Evolutionary conservation across 2,797 vertebrate genomes (phyloP), one percentile per base, ranked within the genome.

Genomic region (Sparus aurata): DNA sequence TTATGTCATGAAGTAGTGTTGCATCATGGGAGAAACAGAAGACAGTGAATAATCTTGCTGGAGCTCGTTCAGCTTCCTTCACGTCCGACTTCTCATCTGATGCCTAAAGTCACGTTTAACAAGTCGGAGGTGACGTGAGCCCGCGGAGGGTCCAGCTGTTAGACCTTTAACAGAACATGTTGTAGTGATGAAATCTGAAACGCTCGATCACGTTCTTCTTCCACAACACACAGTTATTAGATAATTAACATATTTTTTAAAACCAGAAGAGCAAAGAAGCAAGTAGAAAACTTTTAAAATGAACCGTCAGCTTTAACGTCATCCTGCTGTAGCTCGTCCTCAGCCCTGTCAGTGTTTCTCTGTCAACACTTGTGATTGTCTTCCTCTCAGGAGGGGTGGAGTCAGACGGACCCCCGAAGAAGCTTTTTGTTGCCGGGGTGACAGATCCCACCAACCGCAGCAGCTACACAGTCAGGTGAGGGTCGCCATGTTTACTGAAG

Each of bases 351-450:
- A 53, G n/a, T 18, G 18, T 45, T 30, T 22, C 7, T 57, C 2
- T 27, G 22, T 46, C 12, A 22, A 49, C 12, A 49, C 20, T 8
- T 64, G 23, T 46, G 13, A 22, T 23, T 16, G 55, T 18, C 53
- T 12, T 52, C 70, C 20, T 69, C 22, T 69, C 81, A 96, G 95
- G 95, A 45, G 95, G 95, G 25, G 93, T 92, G n/a, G 95, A 96
- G 83, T 95, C 94, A 13, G 95, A 96, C 8, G 95, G 93, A 25
- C 95, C 95, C 1, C 95, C 95, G 3, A 96, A 96, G 89, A 96
- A 96, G 79, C 95, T 96, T 2, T 96, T 96, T 88, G 94, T 96
- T 75, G 94, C 95, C 0, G 95, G 95, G 74, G 95, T 96, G 43
- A 92, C 94, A 27, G 95, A 95, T 38, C 91, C 95, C 13, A 27